Percentiles rank a stretch among this genome's conserved stretches.
Conservation (phyloP, 1,140 invertebrate genomes). For the Scaptomyza graminum region DNA sequence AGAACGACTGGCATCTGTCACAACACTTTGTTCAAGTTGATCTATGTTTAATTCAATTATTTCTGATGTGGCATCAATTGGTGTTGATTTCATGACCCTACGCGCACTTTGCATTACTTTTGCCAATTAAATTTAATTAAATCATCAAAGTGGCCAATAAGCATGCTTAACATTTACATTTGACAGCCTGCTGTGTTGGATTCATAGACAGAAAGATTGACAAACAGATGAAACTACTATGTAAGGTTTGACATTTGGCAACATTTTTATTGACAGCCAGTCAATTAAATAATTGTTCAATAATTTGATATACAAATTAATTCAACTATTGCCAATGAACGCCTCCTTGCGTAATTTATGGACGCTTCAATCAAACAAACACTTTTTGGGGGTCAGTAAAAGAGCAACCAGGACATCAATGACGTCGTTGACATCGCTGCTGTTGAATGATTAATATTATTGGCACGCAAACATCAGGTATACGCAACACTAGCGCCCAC, state of each 20-base stretch:
- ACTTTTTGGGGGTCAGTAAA: background rate
- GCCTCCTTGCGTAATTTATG: constrained; percentile 44
- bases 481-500: constrained; percentile 48
- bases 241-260: constrained; percentile 1
- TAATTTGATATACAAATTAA: constrained; percentile 20
- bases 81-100: constrained; percentile 31
- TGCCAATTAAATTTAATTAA: constrained; percentile 52
- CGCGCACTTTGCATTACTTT: constrained; percentile 21
- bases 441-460: constrained; percentile 62
- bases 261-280: constrained; percentile 43
- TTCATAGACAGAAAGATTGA: too few species aligned
- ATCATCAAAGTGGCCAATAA: constrained; percentile 45
- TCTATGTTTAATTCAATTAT: constrained; percentile 35
- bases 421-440: background rate
- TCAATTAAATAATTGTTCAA: too few species aligned
- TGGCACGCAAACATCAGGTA: constrained; percentile 71
- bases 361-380: constrained; percentile 28
- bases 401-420: constrained; percentile 49
- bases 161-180: constrained; percentile 27
- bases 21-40: background rate
- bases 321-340: constrained; percentile 41
- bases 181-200: too few species aligned
- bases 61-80: constrained; percentile 28
- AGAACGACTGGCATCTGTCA: background rate
- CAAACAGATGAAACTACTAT: background rate